These are phyloP conservation scores for Orius laevigatus DNA, from an alignment of 1,140 invertebrate genomes.

Conservation along the genomic window DNA sequence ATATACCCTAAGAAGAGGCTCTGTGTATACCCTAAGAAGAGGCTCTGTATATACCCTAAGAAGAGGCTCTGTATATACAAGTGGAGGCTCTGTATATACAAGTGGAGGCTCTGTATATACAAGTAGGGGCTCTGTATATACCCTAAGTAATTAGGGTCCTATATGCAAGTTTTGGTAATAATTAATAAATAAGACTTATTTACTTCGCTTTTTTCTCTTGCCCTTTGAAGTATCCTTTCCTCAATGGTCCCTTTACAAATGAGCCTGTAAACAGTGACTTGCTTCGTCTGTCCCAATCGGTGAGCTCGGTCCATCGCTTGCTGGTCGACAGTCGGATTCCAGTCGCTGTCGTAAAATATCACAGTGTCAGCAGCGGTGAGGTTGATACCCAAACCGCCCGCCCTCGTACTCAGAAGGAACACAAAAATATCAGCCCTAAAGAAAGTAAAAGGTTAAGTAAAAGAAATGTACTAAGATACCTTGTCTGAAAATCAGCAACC, in stretches of 20 bases:
- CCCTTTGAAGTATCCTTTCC: conserved; percentile 74
- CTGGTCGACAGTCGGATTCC: conserved; percentile 94
- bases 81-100: too few species aligned
- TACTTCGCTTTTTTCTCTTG: conserved; percentile 80
- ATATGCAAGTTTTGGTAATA: too few species aligned
- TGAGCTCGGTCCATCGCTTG: conserved; percentile 89
- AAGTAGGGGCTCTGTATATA: too few species aligned
- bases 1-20: too few species aligned
- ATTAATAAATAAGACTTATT: background rate
- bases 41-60: too few species aligned
- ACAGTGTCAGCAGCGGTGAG: conserved; percentile 97
- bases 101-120: too few species aligned
- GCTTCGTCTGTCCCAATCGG: conserved; percentile 71
- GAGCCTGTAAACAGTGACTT: conserved; percentile 81
- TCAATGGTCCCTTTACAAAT: conserved; percentile 87
- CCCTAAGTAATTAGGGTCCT: too few species aligned
- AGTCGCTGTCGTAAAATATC: conserved; percentile 98
- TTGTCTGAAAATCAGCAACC: conserved; percentile 81
- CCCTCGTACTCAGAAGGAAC: conserved; percentile 88
- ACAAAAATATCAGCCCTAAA: conserved; percentile 80
- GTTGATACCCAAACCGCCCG: conserved; percentile 95
- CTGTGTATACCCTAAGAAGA: too few species aligned
- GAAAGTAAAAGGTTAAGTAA: conserved; percentile 12
- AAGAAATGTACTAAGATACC: conserved; percentile 24
- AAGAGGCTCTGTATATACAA: too few species aligned